Evolutionary conservation across 2,113 vertebrate genomes (phyloP), one percentile per base, ranked within the genome.

Genomic region (Tragelaphus scriptus): DNA sequence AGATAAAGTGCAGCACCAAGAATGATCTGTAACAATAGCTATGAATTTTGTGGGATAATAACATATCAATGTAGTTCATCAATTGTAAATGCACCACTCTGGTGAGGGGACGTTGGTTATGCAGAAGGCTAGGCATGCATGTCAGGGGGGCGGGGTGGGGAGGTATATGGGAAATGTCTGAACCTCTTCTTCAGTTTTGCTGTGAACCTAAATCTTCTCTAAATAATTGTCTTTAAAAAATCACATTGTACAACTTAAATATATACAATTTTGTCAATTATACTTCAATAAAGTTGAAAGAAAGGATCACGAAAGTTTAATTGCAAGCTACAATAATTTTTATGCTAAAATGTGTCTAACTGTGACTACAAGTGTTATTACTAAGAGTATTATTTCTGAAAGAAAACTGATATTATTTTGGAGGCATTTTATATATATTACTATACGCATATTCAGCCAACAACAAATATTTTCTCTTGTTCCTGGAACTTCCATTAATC

Each of bases 101-200:
- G 7, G 9, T n/a, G 36, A n/a, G 49, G 30, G 19, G 36, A 44
- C 32, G 32, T 71, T 7, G 4, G 17, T 32, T 26, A 32, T 3
- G 11, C 14, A 17, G 14, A 21, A 82, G 32, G 17, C 4, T n/a
- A 3, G 3, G 12, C 61, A 82, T 30, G 30, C 8, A 9, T 21
- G 1, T 49, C 1, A 16, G 14, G 7, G 6, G 0, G 5, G 28
- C 4, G 2, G 1, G 28, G 14, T 5, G 2, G 0, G 4, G 28
- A 9, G 2, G 1, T 51, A 30, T 49, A 51, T 25, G 10, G n/a
- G 32, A 65, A 32, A 65, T 30, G 6, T 10, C 56, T 17, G 23
- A 85, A 79, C 13, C 26, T 56, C 9, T 30, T 26, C 26, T 30
- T 90, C 2, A 40, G 13, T 58, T 55, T 80, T 93, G 23, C 81